Base-by-base conservation (phyloP, 1,140 invertebrate genomes). In the Scaptomyza pallida region DNA sequence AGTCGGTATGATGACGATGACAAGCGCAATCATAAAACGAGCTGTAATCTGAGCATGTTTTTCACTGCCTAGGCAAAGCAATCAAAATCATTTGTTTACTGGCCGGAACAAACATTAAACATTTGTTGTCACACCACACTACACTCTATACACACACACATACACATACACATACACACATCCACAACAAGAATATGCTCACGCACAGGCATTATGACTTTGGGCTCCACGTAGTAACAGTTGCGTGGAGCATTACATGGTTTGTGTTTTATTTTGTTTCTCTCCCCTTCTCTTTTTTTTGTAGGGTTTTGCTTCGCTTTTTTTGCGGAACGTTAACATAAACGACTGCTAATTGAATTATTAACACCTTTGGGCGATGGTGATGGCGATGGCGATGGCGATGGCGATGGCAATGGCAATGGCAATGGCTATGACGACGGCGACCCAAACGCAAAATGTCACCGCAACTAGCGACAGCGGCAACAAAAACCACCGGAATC, bases 301-400 rank as follows among this genome's bases (percentile, higher is more conserved):
- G 2, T 2, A 2, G 19, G 6, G 26, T 77, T 68, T 76, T 56
- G 70, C 55, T 69, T 37, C n/a, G 33, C 26, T 37, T 12, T 37
- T 30, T 37, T 37, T 37, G 12, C 33, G 12, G 12, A 37, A 55
- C 75, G 75, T 78, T 65, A 79, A 78, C 75, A 78, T 83, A 82
- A 82, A 82, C 72, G 75, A 62, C 70, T 83, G 67, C 79, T 82
- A 82, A 82, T 82, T 82, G 79, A 82, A 82, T 83, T 82, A 82
- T 82, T 82, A 82, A 82, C 79, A 82, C 79, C 79, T 82, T 75
- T 67, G 73, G 73, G 55, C 56, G 37, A 51, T 55, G 73, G 55
- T 45, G 37, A 51, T 55, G 56, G 59, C 75, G 17, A 62, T 70
- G 52, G 33, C 54, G 33, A 30, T 35, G 30, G 37, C n/a, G n/a